A percentile compares a stretch with the other conserved stretches of the same genome.
These are phyloP conservation scores for Heliopora coerulea DNA, from an alignment of 92 coral and sea anemone genomes.

Conservation along the genomic window DNA sequence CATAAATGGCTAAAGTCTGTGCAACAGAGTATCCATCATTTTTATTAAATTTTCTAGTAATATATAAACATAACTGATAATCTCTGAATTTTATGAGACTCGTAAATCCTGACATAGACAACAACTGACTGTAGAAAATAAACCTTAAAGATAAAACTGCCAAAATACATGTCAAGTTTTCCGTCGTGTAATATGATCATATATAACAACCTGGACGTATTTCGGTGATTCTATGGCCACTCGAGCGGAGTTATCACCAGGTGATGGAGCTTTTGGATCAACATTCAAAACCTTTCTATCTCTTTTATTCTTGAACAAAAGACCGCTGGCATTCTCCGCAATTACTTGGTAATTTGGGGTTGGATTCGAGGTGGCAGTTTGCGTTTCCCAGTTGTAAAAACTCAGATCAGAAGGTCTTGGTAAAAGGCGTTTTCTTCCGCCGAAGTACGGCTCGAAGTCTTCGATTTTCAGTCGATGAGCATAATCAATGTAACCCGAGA, in stretches of 20 bases:
- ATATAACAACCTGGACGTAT: slow-evolving; percentile 84
- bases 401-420: slow-evolving; percentile 94
- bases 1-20: too few species aligned
- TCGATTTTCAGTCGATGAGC: slow-evolving; percentile 95
- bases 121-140: too few species aligned
- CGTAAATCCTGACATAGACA: too few species aligned
- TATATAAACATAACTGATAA: too few species aligned
- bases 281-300: slow-evolving; percentile 95
- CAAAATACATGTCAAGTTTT: slow-evolving; percentile 76
- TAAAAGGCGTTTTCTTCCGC: slow-evolving; percentile 77
- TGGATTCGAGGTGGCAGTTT: slow-evolving; percentile 95
- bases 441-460: slow-evolving; percentile 95
- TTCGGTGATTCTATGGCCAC: slow-evolving; percentile 80
- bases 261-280: slow-evolving; percentile 94
- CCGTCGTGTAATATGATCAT: slow-evolving; percentile 95
- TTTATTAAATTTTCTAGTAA: too few species aligned
- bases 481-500: slow-evolving; percentile 94
- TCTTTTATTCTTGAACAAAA: slow-evolving; percentile 88
- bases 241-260: slow-evolving; percentile 95
- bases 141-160: too few species aligned
- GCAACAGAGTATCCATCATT: too few species aligned
- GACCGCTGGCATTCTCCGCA: slow-evolving; percentile 88
- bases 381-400: slow-evolving; percentile 99
- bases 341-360: slow-evolving; percentile 99
- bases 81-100: too few species aligned